A percentile compares a stretch with the other conserved stretches of the same genome.
Evolutionary conservation across 1,140 invertebrate species (phyloP).

Genomic region (Atta colombica): DNA sequence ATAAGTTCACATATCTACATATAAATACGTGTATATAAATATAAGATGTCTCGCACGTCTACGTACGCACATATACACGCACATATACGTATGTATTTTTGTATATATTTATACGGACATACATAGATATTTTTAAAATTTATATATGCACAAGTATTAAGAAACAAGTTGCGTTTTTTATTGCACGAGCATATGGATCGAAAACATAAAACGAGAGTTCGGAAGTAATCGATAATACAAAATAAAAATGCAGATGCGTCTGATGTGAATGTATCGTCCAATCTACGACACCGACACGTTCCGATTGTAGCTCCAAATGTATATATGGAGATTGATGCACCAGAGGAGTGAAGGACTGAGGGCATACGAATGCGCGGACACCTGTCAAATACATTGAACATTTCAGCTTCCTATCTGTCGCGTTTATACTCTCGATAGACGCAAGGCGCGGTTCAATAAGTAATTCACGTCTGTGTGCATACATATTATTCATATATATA

Average conservation of each 20-base stretch:
- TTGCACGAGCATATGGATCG: neutral
- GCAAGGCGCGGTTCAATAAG: conserved; percentile 65
- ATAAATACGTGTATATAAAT: neutral
- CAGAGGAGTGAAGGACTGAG: conserved; percentile 72
- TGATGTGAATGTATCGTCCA: conserved; percentile 50
- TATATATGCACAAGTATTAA: neutral
- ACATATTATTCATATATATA: neutral
- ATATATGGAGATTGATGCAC: conserved; percentile 71
- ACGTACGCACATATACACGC: no score
- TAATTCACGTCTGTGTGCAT: conserved; percentile 39
- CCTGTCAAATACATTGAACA: conserved; percentile 75
- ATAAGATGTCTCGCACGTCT: neutral
- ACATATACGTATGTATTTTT: no score
- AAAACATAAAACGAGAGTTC: neutral
- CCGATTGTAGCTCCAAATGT: conserved; percentile 57
- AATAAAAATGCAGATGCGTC: conserved; percentile 43
- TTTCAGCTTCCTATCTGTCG: conserved; percentile 73
- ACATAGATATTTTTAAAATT: neutral
- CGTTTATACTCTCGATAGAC: conserved; percentile 68
- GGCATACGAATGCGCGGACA: conserved; percentile 72
- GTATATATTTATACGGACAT: neutral
- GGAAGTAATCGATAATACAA: conserved; percentile 43
- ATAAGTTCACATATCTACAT: neutral
- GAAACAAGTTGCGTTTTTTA: conserved; percentile 13
- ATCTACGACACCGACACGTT: conserved; percentile 56